Evolutionary conservation across 2,113 vertebrate genomes (phyloP), one percentile per base, ranked within the genome.

Genomic region (Mesitornis unicolor): DNA sequence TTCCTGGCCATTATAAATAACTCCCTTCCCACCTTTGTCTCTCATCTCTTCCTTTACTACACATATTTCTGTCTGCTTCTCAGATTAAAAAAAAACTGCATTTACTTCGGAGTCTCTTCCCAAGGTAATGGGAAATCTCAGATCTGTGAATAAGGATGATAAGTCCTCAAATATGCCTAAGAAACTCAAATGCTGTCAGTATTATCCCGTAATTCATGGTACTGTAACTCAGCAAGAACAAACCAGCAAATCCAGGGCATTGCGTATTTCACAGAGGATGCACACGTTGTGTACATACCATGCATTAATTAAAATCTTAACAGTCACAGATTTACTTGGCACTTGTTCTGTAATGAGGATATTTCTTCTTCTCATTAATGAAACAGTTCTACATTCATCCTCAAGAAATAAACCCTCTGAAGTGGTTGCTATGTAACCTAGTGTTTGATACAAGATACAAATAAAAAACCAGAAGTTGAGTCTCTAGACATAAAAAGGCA

Each of bases 91-190:
- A 40, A 47, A 74, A 16, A n/a, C 10, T n/a, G 29, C 31, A 51
- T 43, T 60, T 48, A 42, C 47, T 74, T 61, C 22, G 15, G 73
- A 56, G 33, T 12, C 24, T 84, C 42, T 68, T 85, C 26, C 16
- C 33, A 61, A 43, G 14, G 16, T 10, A 36, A 82, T 7, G 8
- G 25, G n/a, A 8, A 16, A 64, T 48, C 45, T 67, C 63, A 48
- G 5, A 50, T 67, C 6, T 7, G 20, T 17, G 21, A 71, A 1
- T 54, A 74, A 84, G 54, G 16, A 51, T 1, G 0, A 2, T 3
- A 28, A 70, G 19, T 15, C 19, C 19, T 47, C 79, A 88, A 26
- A 51, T 22, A 87, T 3, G 3, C 31, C 40, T 11, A 53, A 42
- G 38, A 45, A 77, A 61, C 40, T 59, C n/a, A 82, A 43, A 51